Evolutionary conservation across 2,113 vertebrate species (phyloP).

Genomic region (Merops nubicus): DNA sequence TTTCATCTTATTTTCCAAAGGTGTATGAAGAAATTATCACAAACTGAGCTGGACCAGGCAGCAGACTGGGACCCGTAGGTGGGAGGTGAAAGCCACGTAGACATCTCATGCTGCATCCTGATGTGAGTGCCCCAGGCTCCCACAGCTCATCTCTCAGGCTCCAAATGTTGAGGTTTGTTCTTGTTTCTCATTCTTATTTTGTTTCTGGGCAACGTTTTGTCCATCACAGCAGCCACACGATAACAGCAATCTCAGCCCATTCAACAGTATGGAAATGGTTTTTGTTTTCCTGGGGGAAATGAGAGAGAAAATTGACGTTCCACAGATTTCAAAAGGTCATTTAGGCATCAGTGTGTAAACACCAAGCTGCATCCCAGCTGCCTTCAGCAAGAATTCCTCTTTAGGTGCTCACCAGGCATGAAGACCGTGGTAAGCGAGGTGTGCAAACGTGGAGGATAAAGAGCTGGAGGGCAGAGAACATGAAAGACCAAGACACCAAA

Average conservation of each 20-base stretch:
- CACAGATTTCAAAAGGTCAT: conserved; percentile 28
- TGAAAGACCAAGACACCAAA: background rate
- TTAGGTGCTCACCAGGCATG: background rate
- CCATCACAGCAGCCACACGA: background rate
- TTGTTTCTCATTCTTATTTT: background rate
- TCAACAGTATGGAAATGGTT: conserved; percentile 16
- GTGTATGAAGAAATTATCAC: background rate
- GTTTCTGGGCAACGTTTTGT: background rate
- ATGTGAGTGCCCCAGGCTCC: background rate
- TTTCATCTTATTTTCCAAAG: background rate
- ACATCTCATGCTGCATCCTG: background rate
- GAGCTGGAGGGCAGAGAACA: background rate
- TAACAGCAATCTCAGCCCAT: background rate
- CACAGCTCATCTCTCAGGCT: background rate
- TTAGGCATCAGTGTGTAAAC: background rate
- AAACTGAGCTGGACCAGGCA: background rate
- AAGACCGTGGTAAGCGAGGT: background rate
- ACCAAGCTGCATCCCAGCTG: background rate
- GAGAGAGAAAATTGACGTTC: conserved; percentile 28
- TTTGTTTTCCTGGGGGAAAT: conserved; percentile 24
- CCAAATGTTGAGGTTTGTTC: background rate
- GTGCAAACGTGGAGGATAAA: background rate
- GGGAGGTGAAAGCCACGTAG: background rate
- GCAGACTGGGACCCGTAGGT: accelerated
- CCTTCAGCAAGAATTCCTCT: background rate